A percentile compares a stretch with the other conserved stretches of the same genome.
Evolutionary conservation across 2,113 vertebrate genomes (phyloP).

Genomic region (Esox niger): DNA sequence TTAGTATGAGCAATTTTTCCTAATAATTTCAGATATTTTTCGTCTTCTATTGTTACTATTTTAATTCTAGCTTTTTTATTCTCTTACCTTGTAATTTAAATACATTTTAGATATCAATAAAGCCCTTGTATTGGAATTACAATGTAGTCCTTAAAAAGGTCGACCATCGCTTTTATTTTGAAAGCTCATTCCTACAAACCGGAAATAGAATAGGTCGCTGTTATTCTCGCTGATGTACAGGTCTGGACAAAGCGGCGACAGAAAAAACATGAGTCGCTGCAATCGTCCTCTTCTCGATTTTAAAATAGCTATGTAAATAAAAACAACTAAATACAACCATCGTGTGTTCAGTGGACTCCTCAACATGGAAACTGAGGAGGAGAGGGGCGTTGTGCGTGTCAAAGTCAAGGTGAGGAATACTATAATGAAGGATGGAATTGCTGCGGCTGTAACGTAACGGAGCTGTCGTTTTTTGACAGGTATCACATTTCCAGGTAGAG

Average conservation of each 20-base stretch:
- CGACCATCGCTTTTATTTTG: constrained; percentile 44
- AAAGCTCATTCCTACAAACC: constrained; percentile 1
- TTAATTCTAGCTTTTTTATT: no score
- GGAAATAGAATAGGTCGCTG: constrained; percentile 17
- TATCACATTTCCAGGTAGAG: constrained; percentile 11
- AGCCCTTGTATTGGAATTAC: no score
- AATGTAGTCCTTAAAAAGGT: no score
- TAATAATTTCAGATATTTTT: no score
- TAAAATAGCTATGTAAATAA: constrained; percentile 36
- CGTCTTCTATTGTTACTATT: no score
- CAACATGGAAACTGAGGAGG: constrained; percentile 75
- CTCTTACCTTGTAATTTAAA: no score
- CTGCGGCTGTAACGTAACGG: not conserved
- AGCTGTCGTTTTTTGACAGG: not conserved
- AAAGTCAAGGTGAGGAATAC: constrained; percentile 74
- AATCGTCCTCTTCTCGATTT: constrained; percentile 15
- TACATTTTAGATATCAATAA: no score
- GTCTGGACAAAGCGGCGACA: constrained; percentile 14
- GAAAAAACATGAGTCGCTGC: constrained; percentile 9
- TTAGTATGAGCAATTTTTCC: no score
- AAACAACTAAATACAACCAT: constrained; percentile 3
- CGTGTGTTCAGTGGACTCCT: constrained; percentile 29
- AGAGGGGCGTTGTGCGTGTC: constrained; percentile 78
- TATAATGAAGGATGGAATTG: not conserved
- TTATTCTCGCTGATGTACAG: constrained; percentile 36